A percentile compares a stretch with the other conserved stretches of the same genome.
phyloP scores from a whole-genome alignment of 2,113 vertebrate species.

The Prolemur simus region DNA sequence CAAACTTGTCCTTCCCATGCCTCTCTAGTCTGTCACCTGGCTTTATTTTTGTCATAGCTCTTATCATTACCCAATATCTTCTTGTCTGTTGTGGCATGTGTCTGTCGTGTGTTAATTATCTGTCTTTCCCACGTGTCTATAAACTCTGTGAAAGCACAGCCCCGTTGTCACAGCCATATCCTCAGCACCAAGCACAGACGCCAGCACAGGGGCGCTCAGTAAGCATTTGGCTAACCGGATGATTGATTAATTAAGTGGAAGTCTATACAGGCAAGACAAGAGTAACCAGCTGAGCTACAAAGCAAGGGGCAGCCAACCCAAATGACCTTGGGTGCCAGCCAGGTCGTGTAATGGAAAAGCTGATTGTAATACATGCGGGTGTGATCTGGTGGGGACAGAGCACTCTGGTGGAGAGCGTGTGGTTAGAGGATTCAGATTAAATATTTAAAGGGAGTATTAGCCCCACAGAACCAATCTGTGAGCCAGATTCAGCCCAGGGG shows the following conservation, averaged over 20 bases:
- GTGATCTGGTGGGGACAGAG: rapidly evolving
- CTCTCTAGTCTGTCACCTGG: neutral
- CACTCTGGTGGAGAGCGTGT: too few relatives aligned
- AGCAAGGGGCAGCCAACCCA: neutral
- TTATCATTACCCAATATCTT: neutral
- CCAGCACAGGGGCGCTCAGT: neutral
- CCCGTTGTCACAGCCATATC: too few relatives aligned
- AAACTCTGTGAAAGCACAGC: neutral
- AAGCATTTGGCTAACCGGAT: too few relatives aligned
- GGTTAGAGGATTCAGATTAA: neutral
- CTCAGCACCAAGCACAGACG: neutral
- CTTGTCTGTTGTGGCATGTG: neutral
- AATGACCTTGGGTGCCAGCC: neutral
- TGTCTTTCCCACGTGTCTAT: neutral
- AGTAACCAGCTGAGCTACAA: neutral
- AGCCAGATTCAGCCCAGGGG: neutral
- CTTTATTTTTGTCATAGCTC: neutral
- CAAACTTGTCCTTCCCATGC: neutral
- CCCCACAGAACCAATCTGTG: neutral
- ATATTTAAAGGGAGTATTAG: neutral
- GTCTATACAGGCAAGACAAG: neutral
- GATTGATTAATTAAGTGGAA: neutral
- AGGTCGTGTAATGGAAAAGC: too few relatives aligned
- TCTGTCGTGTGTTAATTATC: neutral
- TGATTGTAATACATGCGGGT: rapidly evolving